Evolutionary conservation across 2,113 vertebrate species (phyloP), one percentile per base, ranked within the genome.

Genomic region (Halichoeres trimaculatus): DNA sequence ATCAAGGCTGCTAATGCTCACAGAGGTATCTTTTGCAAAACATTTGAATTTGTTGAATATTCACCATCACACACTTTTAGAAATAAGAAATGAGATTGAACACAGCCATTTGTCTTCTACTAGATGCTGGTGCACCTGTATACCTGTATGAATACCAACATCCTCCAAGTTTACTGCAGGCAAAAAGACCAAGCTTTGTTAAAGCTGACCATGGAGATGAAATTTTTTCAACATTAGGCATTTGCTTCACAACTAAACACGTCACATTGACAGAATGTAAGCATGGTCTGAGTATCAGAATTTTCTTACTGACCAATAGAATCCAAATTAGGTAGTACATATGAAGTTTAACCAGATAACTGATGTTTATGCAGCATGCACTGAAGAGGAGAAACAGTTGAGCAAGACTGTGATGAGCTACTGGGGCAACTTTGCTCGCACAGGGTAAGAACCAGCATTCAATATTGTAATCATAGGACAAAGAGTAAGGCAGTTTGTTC

Each of bases 71-170:
- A 77, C 11, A 69, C 4, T 3, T 43, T 58, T 2, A 56, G 22
- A 61, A 74, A 24, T n/a, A 47, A 57, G 1, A 26, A 17, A 10
- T 47, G 8, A 43, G 4, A 43, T 16, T 3, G 9, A 16, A 2
- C 4, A 14, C 14, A 43, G 3, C 12, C 14, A 2, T 64, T 52
- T 68, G 4, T 71, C 10, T 35, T 6, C 14, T 9, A 54, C 2
- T 30, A 92, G 91, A 91, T 53, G 85, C 88, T 9, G 90, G 96
- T 0, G 89, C 90, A 8, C 90, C 94, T 14, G 92, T 97, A 8
- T 98, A 95, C 80, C 83, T 97, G 54, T 99, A 97, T 8, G 94
- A 98, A 84, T 97, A 95, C 86, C 93, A 95, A 12, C 92, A 96
- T 73, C 40, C 89, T 12, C 91, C 91, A 1, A 78, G 62, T 14